These are phyloP conservation scores for Malurus alboscapulatus DNA, from an alignment of 2,113 vertebrate genomes.

Conservation along the genomic window DNA sequence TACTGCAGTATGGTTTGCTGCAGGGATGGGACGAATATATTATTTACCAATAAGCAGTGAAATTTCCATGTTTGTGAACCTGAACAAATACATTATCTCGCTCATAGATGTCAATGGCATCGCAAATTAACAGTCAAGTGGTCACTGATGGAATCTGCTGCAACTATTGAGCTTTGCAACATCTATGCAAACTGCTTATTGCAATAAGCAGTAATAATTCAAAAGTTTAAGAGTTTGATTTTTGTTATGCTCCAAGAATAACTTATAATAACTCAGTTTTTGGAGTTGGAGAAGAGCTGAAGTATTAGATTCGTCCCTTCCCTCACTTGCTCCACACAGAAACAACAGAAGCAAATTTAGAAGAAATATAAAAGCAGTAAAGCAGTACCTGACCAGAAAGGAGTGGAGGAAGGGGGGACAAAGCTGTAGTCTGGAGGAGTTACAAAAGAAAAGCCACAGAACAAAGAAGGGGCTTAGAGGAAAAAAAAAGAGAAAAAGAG, in stretches of 20 bases:
- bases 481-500: conserved; percentile 78
- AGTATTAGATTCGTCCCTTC: conserved; percentile 66
- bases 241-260: background rate
- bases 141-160: background rate
- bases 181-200: background rate
- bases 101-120: background rate
- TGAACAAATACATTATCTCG: background rate
- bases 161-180: background rate
- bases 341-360: conserved; percentile 68
- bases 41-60: background rate
- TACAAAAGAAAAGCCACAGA: conserved; percentile 96
- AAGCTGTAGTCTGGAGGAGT: conserved; percentile 96
- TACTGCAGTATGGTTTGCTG: conserved; percentile 44
- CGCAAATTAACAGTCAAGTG: background rate
- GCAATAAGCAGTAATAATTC: background rate
- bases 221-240: background rate
- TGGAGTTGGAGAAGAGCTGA: background rate
- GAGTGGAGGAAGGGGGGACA: conserved; percentile 95
- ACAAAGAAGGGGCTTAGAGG: conserved; percentile 90
- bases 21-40: conserved; percentile 66
- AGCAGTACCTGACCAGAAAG: conserved; percentile 99
- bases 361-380: conserved; percentile 76
- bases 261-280: background rate
- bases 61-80: background rate
- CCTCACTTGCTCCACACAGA: conserved; percentile 28